Evolutionary conservation across 2,888 invertebrate genomes (phyloP).

Genomic region (Drosophila multiciliata): DNA sequence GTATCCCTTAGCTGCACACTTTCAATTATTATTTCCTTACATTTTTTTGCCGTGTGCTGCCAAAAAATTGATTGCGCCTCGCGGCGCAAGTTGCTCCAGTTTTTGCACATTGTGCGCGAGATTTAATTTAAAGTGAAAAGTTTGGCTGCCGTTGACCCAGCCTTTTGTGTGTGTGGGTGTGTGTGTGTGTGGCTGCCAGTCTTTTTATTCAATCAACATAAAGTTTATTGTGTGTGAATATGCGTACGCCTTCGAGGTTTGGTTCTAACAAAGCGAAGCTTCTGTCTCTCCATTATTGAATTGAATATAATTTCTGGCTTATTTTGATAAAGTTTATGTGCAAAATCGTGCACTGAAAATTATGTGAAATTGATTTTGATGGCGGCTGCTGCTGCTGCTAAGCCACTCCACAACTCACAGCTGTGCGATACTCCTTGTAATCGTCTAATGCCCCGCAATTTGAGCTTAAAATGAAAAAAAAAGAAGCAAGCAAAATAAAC

Average conservation of each 20-base stretch:
- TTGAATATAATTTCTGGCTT: slow-evolving; percentile 58
- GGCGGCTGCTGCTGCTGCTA: slow-evolving; percentile 9
- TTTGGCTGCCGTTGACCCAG: slow-evolving; percentile 62
- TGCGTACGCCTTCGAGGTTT: slow-evolving; percentile 48
- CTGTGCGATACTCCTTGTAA: slow-evolving; percentile 38
- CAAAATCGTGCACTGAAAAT: slow-evolving; percentile 61
- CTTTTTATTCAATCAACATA: slow-evolving; percentile 73
- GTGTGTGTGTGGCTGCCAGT: slow-evolving; percentile 16
- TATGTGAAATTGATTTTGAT: slow-evolving; percentile 68
- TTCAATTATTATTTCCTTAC: background rate
- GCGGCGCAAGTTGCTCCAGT: slow-evolving; percentile 53
- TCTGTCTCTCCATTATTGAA: slow-evolving; percentile 56
- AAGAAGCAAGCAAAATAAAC: slow-evolving; percentile 27
- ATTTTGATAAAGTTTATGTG: slow-evolving; percentile 59
- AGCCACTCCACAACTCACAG: background rate
- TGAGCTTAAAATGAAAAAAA: background rate
- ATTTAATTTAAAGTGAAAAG: slow-evolving; percentile 76
- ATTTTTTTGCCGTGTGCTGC: slow-evolving; percentile 16
- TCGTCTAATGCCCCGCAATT: slow-evolving; percentile 37
- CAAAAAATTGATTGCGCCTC: slow-evolving; percentile 61
- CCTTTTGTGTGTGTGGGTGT: slow-evolving; percentile 23
- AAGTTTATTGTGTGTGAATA: slow-evolving; percentile 73
- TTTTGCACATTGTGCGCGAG: slow-evolving; percentile 48
- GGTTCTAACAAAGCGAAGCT: slow-evolving; percentile 38
- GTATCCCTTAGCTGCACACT: slow-evolving; percentile 8